A percentile compares a stretch with the other conserved stretches of the same genome.
These are phyloP conservation scores for Anguilla rostrata DNA, from an alignment of 2,113 vertebrate genomes.

Conservation along the genomic window DNA sequence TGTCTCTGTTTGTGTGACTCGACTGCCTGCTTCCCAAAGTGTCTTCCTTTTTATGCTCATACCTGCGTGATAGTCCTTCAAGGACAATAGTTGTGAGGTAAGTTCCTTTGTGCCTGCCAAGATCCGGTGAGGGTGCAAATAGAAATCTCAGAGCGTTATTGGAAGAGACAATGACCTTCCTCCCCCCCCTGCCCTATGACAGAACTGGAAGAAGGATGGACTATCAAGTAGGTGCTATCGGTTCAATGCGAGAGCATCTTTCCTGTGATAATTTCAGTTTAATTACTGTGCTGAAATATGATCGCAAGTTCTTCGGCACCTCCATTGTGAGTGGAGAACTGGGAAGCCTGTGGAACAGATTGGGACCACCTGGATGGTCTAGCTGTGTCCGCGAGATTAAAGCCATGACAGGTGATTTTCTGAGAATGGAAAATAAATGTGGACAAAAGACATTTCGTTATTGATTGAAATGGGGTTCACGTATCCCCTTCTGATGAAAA, in stretches of 20 bases:
- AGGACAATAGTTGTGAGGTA: constrained; percentile 20
- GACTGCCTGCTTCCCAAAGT: not conserved
- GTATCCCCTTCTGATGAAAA: not conserved
- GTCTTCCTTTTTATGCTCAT: constrained; percentile 21
- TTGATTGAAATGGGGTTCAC: not conserved
- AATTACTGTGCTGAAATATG: not conserved
- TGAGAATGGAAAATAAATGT: not conserved
- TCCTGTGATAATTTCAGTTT: not conserved
- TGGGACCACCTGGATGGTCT: not conserved
- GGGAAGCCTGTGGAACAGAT: not conserved
- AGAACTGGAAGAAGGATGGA: not conserved
- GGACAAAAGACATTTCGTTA: not conserved
- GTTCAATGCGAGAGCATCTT: not conserved
- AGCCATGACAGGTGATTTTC: not conserved
- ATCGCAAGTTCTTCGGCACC: not conserved
- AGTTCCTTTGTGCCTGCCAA: constrained; percentile 8
- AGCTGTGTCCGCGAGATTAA: not conserved
- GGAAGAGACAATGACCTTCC: not conserved
- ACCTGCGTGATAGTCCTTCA: not conserved
- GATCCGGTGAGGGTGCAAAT: not conserved
- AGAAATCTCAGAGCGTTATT: not conserved
- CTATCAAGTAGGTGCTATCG: not conserved
- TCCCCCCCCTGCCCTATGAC: not conserved
- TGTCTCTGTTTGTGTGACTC: not conserved
- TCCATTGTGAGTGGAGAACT: not conserved